Conservation (phyloP, 2,113 vertebrate genomes). For the Strix uralensis region DNA sequence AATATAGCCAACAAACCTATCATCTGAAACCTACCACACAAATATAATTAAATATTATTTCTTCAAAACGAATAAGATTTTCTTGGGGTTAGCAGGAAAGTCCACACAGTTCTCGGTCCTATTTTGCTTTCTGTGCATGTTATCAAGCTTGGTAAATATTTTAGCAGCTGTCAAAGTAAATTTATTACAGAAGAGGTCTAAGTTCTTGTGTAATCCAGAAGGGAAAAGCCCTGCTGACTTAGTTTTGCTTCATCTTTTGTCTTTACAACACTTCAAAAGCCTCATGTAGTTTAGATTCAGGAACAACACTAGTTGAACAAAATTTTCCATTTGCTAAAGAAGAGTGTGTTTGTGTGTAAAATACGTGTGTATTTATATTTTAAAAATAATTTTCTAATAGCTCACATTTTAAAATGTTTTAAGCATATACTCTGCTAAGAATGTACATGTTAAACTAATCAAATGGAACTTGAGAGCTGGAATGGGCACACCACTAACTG, state of each 20-base stretch:
- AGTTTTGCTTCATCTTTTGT: slow-evolving; percentile 61
- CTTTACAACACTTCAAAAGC: slow-evolving; percentile 61
- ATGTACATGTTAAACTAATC: not conserved
- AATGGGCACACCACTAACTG: rapidly evolving
- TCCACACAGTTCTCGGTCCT: slow-evolving; percentile 34
- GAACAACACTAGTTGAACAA: not conserved
- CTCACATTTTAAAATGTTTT: not conserved
- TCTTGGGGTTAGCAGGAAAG: not conserved
- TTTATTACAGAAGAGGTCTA: slow-evolving; percentile 69
- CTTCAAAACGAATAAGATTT: slow-evolving; percentile 22
- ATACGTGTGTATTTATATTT: not conserved
- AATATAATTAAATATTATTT: not conserved
- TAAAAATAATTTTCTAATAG: not conserved
- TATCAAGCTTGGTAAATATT: slow-evolving; percentile 73
- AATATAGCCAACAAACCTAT: not conserved
- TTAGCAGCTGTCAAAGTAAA: slow-evolving; percentile 77
- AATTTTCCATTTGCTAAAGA: slow-evolving; percentile 23
- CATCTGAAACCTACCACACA: not conserved
- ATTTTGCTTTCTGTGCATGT: slow-evolving; percentile 63
- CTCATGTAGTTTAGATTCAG: slow-evolving; percentile 60
- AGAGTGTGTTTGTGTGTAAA: not conserved
- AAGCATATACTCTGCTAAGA: not conserved
- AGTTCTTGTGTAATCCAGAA: slow-evolving; percentile 67
- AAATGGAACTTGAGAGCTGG: not conserved
- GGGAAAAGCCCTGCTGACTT: slow-evolving; percentile 57